Base-by-base conservation (phyloP, 2,888 invertebrate species). In the Chorisops tibialis region DNA sequence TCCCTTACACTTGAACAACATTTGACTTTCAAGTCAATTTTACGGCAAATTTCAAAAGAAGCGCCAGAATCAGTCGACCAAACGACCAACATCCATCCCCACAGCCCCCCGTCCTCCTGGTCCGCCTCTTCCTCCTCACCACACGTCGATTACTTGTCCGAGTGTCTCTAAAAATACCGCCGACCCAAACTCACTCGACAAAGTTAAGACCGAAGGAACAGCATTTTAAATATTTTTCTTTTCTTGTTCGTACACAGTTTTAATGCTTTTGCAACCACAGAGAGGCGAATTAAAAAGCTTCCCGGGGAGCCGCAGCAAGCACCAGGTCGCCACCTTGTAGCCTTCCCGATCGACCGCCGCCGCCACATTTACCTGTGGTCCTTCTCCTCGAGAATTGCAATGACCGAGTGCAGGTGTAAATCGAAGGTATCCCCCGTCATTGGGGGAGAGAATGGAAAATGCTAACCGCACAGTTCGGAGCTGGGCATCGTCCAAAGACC, bases 201-300 rank as follows among this genome's bases (percentile, higher is more conserved):
- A 48, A 12, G 21, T 22, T 21, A 48, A 21, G 11, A 11, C 24
- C 22, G 30, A 30, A 30, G 30, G 7, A 30, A 9, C 30, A 30
- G 9, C 9, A n/a, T n/a, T n/a, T n/a, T n/a, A n/a, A n/a, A 30
- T 9, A 30, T 30, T 30, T 30, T 30, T 5, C 3, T 30, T 5
- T 30, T 30, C 30, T 30, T 30, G 30, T 30, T 30, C 30, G 3
- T 30, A 7, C 30, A 7, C 9, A 9, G 2, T 30, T 30, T 30
- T 30, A 7, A 7, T 30, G 5, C 30, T 9, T 9, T 30, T 56
- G 45, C 45, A 56, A 56, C 45, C 56, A 19, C 52, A 54, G 52
- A 38, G 52, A 54, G 41, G 12, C 16, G 56, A 56, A 56, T 45
- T 56, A 30, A 43, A 56, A 56, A 43, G 56, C 35, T 56, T 56